Percentiles rank a stretch among this genome's conserved stretches.
Evolutionary conservation across 1,140 invertebrate genomes (phyloP).

Genomic region (Manduca sexta): DNA sequence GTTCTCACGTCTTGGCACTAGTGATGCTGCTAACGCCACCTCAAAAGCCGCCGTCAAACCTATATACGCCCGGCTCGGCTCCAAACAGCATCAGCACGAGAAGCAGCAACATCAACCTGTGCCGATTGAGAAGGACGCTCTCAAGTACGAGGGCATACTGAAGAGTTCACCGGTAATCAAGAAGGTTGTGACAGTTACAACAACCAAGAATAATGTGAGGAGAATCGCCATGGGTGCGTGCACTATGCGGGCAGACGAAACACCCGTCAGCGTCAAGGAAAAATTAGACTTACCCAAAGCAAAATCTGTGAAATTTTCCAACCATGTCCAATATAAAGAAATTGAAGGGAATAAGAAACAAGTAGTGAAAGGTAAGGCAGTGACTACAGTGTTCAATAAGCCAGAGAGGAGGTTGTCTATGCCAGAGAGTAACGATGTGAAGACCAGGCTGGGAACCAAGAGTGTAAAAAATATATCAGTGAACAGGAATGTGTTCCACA

Average conservation of each 20-base stretch:
- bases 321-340: conserved; percentile 63
- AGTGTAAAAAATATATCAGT: conserved; percentile 40
- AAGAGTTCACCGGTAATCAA: conserved; percentile 41
- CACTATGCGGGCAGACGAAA: conserved; percentile 66
- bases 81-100: conserved; percentile 30
- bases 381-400: conserved; percentile 53
- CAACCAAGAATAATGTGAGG: conserved; percentile 40
- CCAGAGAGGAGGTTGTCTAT: conserved; percentile 58
- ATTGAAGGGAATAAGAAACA: conserved; percentile 41
- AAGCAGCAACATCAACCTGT: conserved; percentile 14
- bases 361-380: conserved; percentile 13
- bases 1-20: conserved; percentile 49
- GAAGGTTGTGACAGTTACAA: conserved; percentile 54
- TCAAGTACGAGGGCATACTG: conserved; percentile 66
- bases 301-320: conserved; percentile 69
- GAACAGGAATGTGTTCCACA: conserved; percentile 49
- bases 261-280: conserved; percentile 55
- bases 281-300: conserved; percentile 48
- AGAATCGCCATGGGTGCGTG: conserved; percentile 40
- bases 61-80: conserved; percentile 54
- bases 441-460: conserved; percentile 47
- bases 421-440: conserved; percentile 39
- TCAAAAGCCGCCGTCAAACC: conserved; percentile 30
- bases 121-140: conserved; percentile 50
- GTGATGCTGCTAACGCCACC: conserved; percentile 26